Evolutionary conservation across 30 jellyfish, hydroid and myxozoan genomes (phyloP).

Genomic region (Chrysaora quinquecirrha): DNA sequence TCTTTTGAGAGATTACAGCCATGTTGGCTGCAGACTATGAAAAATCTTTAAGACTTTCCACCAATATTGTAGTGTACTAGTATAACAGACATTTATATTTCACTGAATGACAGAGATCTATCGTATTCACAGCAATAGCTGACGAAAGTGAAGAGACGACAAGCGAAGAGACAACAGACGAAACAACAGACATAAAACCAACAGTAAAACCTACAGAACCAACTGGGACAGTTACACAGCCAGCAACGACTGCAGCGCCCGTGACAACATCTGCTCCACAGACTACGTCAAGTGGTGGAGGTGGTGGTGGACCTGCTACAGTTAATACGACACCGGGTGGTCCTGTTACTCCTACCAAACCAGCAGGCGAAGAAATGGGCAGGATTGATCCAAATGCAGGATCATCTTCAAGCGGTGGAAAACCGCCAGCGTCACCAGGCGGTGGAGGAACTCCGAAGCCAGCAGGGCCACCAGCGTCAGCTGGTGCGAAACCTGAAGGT

Average conservation of each 20-base stretch:
- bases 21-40: no score
- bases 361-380: neutral
- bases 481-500: constrained; percentile 14
- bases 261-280: constrained; percentile 25
- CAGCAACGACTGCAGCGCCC: constrained; percentile 31
- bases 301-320: constrained; percentile 42
- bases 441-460: constrained; percentile 35
- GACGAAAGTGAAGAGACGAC: constrained; percentile 40
- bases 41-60: no score
- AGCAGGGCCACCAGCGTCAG: constrained; percentile 16
- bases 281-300: neutral
- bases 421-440: neutral
- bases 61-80: no score
- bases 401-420: neutral
- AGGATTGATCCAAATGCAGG: neutral
- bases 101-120: no score
- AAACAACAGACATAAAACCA: neutral
- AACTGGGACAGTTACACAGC: neutral
- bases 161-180: neutral
- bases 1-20: no score
- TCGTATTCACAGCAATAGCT: constrained; percentile 27
- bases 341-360: constrained; percentile 18
- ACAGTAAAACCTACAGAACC: constrained; percentile 30
- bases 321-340: neutral
- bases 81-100: no score